phyloP scores from a whole-genome alignment of 2,113 vertebrate genomes.

The Octodon degus region DNA sequence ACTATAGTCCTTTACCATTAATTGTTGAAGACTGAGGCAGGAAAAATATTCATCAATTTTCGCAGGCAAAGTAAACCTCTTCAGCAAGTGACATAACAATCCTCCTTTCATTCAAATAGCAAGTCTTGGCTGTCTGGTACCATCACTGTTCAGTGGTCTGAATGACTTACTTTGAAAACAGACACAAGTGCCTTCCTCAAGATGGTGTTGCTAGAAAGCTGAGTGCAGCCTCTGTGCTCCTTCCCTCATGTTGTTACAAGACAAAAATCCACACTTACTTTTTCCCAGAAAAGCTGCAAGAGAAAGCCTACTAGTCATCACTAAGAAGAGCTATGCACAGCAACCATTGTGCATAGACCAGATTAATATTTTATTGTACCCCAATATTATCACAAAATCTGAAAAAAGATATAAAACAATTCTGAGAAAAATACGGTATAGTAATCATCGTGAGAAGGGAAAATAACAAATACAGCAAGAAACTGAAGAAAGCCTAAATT shows the following conservation, averaged over 20 bases:
- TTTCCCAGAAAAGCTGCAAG: background rate
- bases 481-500: background rate
- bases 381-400: slow-evolving; percentile 1
- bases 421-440: background rate
- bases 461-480: background rate
- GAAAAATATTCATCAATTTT: slow-evolving; percentile 20
- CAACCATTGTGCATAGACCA: background rate
- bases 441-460: background rate
- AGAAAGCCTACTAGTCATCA: background rate
- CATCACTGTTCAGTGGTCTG: background rate
- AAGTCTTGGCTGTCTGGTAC: background rate
- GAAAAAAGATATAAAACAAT: background rate
- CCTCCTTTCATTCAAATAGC: background rate
- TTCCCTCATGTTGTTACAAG: background rate
- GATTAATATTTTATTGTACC: background rate
- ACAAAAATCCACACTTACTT: background rate
- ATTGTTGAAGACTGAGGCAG: background rate
- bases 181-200: background rate
- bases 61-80: background rate
- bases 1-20: background rate
- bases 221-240: background rate
- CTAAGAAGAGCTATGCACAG: background rate
- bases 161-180: background rate
- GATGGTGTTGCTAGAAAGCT: slow-evolving; percentile 32
- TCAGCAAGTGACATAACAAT: background rate